phyloP scores from a whole-genome alignment of 2,888 invertebrate species.

The Alloscopus bannaensis region DNA sequence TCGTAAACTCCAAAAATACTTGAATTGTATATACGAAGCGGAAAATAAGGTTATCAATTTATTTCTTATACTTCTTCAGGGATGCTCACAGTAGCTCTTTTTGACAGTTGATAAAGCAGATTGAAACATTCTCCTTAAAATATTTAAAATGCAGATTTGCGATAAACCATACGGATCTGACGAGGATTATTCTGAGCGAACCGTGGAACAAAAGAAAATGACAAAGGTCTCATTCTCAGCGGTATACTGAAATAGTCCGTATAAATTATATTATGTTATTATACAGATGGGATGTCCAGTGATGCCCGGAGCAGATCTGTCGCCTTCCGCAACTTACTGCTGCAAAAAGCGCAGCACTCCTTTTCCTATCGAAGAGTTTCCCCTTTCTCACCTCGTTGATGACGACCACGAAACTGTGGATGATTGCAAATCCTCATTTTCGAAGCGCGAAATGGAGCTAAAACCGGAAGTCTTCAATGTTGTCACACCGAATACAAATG shows the following conservation, averaged over 20 bases:
- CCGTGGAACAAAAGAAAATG: too few species aligned
- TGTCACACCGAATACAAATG: neutral
- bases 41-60: constrained; percentile 50
- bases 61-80: too few species aligned
- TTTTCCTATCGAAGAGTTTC: constrained; percentile 21
- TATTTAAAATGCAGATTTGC: neutral
- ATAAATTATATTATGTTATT: too few species aligned
- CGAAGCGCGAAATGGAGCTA: constrained; percentile 21
- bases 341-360: constrained; percentile 50
- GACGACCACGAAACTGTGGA: neutral
- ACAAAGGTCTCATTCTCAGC: too few species aligned
- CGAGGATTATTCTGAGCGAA: too few species aligned
- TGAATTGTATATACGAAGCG: constrained; percentile 40
- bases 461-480: constrained; percentile 22
- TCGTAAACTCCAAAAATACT: constrained; percentile 41
- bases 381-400: constrained; percentile 4
- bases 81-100: too few species aligned
- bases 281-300: constrained; percentile 46
- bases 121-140: too few species aligned
- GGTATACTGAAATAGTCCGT: too few species aligned
- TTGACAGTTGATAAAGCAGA: too few species aligned
- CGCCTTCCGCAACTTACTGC: constrained; percentile 29
- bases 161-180: too few species aligned
- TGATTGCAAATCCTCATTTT: constrained; percentile 35
- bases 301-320: constrained; percentile 20